phyloP scores from a whole-genome alignment of 1,140 invertebrate genomes.

The Hypothenemus hampei region DNA sequence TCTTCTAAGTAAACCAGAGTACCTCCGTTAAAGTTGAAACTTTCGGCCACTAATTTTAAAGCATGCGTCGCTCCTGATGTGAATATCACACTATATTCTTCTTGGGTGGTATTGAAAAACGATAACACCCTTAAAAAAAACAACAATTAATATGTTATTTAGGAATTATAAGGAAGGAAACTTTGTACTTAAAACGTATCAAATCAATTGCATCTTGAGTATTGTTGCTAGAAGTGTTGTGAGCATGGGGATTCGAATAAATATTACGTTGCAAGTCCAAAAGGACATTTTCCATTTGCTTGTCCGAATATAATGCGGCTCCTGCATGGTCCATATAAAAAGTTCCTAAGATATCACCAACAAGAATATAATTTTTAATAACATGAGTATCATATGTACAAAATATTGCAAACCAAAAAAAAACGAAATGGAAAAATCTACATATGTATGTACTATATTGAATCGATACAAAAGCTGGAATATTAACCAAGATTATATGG shows the following conservation, averaged over 20 bases:
- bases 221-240: slow-evolving; percentile 61
- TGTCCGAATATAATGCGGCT: slow-evolving; percentile 73
- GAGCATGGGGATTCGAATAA: slow-evolving; percentile 85
- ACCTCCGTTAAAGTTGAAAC: slow-evolving; percentile 59
- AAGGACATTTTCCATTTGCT: slow-evolving; percentile 64
- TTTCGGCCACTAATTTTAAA: slow-evolving; percentile 78
- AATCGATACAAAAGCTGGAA: neutral
- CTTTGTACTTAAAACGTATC: slow-evolving; percentile 69
- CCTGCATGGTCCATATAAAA: slow-evolving; percentile 91
- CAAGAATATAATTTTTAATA: no score
- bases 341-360: slow-evolving; percentile 63
- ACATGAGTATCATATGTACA: no score
- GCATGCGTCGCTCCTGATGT: slow-evolving; percentile 83
- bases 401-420: no score
- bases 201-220: slow-evolving; percentile 77
- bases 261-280: slow-evolving; percentile 63
- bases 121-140: slow-evolving; percentile 63
- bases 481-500: neutral
- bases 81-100: slow-evolving; percentile 85
- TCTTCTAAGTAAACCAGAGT: slow-evolving; percentile 80
- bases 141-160: neutral
- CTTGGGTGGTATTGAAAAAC: slow-evolving; percentile 75
- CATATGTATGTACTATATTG: neutral
- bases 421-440: neutral
- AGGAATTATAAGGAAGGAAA: no score